Percentiles rank a stretch among this genome's conserved stretches.
Conservation (phyloP, 1,140 invertebrate species). For the Brachionus plicatilis region DNA sequence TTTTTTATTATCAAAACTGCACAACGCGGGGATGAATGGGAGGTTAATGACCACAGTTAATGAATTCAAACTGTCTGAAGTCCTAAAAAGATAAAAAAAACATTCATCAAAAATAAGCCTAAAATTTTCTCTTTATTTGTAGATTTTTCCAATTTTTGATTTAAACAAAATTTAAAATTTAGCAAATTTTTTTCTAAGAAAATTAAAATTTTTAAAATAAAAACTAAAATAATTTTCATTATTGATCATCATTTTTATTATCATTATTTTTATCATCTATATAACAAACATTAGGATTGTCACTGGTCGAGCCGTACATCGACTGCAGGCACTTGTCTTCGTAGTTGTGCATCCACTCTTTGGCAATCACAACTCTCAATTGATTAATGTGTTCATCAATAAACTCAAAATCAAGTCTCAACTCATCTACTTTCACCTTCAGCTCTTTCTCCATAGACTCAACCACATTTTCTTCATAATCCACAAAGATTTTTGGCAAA, state of each 20-base stretch:
- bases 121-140: no score
- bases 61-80: no score
- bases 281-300: neutral
- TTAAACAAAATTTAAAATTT: no score
- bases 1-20: no score
- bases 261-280: neutral
- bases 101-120: no score
- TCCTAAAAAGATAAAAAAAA: no score
- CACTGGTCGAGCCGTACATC: neutral
- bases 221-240: neutral
- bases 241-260: neutral
- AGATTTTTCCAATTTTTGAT: no score
- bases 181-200: no score
- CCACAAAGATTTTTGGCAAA: neutral
- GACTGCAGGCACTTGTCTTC: constrained; percentile 26
- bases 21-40: no score
- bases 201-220: neutral
- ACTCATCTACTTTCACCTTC: neutral
- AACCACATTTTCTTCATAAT: constrained; percentile 15
- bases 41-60: no score
- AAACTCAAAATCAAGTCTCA: neutral
- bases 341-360: constrained; percentile 17
- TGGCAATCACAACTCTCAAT: neutral
- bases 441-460: constrained; percentile 19
- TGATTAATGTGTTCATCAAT: constrained; percentile 16